Conservation (phyloP, 2,888 invertebrate genomes). For the Ormyrus nitidulus region DNA sequence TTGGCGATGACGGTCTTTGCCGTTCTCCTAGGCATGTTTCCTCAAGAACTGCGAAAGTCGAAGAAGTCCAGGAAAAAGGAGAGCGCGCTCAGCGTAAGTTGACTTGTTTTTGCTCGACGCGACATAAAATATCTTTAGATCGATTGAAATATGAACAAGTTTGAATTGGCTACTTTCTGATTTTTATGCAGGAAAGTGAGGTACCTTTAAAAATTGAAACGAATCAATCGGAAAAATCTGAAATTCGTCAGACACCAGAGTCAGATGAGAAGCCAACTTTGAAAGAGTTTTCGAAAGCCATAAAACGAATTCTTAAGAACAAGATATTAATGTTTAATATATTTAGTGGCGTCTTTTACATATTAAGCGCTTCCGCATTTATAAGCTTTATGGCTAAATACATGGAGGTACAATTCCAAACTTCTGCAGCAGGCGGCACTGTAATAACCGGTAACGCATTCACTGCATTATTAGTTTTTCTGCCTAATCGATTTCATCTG, state of each 20-base stretch:
- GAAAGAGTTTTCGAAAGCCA: constrained; percentile 78
- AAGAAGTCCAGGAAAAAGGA: constrained; percentile 38
- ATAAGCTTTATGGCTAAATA: constrained; percentile 86
- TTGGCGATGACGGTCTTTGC: constrained; percentile 79
- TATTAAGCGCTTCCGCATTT: constrained; percentile 80
- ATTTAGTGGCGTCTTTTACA: constrained; percentile 81
- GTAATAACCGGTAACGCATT: constrained; percentile 79
- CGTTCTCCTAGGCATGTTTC: constrained; percentile 81
- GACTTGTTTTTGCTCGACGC: no score
- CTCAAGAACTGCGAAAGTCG: constrained; percentile 77
- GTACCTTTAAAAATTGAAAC: constrained; percentile 63
- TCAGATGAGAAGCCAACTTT: constrained; percentile 62
- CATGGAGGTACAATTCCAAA: constrained; percentile 84
- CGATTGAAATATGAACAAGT: not conserved
- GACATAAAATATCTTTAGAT: not conserved
- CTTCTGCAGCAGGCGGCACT: constrained; percentile 81
- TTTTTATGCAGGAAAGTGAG: constrained; percentile 62
- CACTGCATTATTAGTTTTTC: no score
- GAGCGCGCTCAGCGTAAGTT: constrained; percentile 33
- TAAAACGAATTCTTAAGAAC: constrained; percentile 80
- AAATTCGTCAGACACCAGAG: not conserved
- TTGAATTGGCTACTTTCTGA: not conserved
- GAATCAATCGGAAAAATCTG: not conserved
- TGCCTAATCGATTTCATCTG: no score
- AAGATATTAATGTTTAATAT: constrained; percentile 82